Percentiles rank a stretch among this genome's conserved stretches.
phyloP scores from a whole-genome alignment of 2,113 vertebrate genomes.

The Pomatostomus ruficeps region DNA sequence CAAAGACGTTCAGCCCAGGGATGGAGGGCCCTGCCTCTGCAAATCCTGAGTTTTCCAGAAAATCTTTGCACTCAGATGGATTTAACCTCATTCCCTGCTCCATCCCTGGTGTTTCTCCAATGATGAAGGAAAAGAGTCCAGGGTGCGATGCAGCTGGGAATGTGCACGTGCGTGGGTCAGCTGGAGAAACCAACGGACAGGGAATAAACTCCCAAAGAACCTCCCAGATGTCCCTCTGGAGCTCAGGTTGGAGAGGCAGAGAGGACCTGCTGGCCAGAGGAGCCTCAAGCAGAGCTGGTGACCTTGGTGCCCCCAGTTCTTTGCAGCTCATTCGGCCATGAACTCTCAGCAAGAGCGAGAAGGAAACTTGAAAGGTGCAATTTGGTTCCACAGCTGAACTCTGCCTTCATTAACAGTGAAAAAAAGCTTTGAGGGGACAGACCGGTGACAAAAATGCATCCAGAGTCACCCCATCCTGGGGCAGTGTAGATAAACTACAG shows the following conservation, averaged over 20 bases:
- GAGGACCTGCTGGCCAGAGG: neutral
- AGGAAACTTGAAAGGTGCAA: neutral
- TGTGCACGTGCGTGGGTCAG: neutral
- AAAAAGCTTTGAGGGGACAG: neutral
- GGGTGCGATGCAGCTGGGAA: neutral
- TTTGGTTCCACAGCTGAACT: neutral
- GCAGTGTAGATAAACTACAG: neutral
- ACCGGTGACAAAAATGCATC: neutral
- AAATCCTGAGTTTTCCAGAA: neutral
- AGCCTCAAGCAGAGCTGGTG: neutral
- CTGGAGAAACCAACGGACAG: neutral
- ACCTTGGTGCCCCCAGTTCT: neutral
- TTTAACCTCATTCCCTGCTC: neutral
- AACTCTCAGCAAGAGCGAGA: neutral
- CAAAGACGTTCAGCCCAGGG: neutral
- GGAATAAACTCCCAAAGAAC: neutral
- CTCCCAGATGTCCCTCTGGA: neutral
- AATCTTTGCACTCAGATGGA: neutral
- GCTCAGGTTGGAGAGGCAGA: neutral
- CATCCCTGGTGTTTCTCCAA: accelerated
- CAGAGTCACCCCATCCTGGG: neutral
- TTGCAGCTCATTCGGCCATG: neutral
- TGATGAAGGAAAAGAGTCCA: neutral
- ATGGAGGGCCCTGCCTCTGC: neutral
- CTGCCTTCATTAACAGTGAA: neutral